Conservation (phyloP, 2,888 invertebrate species). For the Leptura quadrifasciata region DNA sequence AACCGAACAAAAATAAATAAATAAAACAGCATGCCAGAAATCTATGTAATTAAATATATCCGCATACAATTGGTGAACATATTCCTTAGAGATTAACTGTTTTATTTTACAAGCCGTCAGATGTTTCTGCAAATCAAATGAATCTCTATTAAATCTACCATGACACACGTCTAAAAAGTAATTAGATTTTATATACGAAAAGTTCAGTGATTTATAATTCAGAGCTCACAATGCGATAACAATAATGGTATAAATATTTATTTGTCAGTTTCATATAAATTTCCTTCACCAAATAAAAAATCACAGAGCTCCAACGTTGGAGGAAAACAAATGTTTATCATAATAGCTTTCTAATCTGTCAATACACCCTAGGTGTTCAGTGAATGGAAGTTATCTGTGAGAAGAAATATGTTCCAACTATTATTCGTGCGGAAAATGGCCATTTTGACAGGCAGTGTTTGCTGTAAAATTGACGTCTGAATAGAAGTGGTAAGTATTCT, state of each 20-base stretch:
- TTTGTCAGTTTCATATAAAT: not conserved
- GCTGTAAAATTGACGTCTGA: not conserved
- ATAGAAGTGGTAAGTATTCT: not conserved
- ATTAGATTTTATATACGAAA: not conserved
- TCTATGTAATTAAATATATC: not conserved
- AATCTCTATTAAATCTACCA: not conserved
- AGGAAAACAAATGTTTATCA: not conserved
- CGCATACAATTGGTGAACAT: not conserved
- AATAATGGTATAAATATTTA: not conserved
- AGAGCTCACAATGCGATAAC: not conserved
- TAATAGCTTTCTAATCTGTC: not conserved
- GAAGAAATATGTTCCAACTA: not conserved
- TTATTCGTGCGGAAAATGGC: not conserved
- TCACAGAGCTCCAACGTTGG: not conserved
- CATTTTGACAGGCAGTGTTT: not conserved
- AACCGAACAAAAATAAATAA: not conserved
- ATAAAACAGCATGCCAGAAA: not conserved
- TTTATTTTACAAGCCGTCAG: not conserved
- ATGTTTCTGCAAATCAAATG: not conserved
- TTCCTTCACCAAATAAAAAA: not conserved
- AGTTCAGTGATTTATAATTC: not conserved
- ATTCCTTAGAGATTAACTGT: not conserved
- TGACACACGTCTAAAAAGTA: not conserved
- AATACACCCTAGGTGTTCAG: not conserved
- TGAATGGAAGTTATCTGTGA: not conserved